phyloP scores from a whole-genome alignment of 2,113 vertebrate genomes.

The Cathartes aura region DNA sequence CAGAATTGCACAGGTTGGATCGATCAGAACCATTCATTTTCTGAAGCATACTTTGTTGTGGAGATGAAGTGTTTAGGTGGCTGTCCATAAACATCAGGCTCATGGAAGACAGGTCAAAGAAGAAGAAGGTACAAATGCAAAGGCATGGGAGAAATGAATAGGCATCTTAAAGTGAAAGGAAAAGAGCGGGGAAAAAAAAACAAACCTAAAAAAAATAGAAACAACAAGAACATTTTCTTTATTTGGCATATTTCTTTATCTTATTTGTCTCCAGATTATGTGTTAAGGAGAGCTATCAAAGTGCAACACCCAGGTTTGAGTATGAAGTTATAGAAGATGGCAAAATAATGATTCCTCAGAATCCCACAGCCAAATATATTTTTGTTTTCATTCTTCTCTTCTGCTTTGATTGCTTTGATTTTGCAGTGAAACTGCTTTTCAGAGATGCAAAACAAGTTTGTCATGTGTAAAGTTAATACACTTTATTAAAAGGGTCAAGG shows the following conservation, averaged over 20 bases:
- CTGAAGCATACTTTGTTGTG: background rate
- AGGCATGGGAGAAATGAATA: background rate
- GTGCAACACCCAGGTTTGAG: background rate
- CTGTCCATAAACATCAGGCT: background rate
- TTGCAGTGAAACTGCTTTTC: background rate
- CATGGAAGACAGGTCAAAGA: background rate
- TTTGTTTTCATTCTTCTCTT: background rate
- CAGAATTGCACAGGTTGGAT: background rate
- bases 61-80: background rate
- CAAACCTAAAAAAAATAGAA: background rate
- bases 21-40: background rate
- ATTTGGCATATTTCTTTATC: background rate
- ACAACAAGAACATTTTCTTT: fast-evolving
- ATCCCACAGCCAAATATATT: background rate
- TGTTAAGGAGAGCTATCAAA: background rate
- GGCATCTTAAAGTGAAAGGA: background rate
- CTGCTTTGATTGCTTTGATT: background rate
- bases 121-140: background rate
- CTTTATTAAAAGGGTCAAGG: background rate
- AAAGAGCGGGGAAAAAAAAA: background rate
- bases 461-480: background rate
- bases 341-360: background rate
- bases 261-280: background rate
- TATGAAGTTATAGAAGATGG: fast-evolving
- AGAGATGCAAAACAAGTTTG: background rate